Evolutionary conservation across 92 coral and sea anemone species (phyloP).

Genomic region (Porites lobata): DNA sequence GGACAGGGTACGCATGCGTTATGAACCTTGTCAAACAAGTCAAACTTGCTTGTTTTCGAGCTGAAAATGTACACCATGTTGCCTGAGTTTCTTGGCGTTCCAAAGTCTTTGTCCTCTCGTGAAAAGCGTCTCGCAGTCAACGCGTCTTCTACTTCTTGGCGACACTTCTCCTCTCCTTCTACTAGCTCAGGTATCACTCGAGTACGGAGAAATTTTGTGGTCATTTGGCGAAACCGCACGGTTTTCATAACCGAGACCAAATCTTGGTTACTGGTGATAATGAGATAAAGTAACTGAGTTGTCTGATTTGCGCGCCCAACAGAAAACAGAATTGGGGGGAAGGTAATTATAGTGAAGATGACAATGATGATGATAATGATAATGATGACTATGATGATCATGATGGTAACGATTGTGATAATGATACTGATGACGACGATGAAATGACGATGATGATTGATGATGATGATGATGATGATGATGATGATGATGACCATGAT

Average conservation of each 20-base stretch:
- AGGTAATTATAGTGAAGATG: background rate
- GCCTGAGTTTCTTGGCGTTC: background rate
- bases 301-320: no score
- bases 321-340: no score
- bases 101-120: background rate
- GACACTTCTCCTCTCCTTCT: slow-evolving; percentile 74
- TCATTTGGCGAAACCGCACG: slow-evolving; percentile 84
- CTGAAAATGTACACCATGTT: slow-evolving; percentile 65
- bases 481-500: no score
- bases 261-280: slow-evolving; percentile 46
- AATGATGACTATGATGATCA: no score
- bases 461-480: no score
- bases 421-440: no score
- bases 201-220: slow-evolving; percentile 59
- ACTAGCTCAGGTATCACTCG: slow-evolving; percentile 84
- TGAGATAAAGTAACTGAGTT: no score
- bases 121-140: slow-evolving; percentile 1
- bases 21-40: slow-evolving; percentile 74
- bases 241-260: slow-evolving; percentile 73
- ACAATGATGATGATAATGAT: no score
- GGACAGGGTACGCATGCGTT: slow-evolving; percentile 77
- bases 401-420: no score
- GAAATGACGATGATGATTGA: no score
- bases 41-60: slow-evolving; percentile 66
- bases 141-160: slow-evolving; percentile 51